phyloP scores from a whole-genome alignment of 2,113 vertebrate genomes.

The Entelurus aequoreus region DNA sequence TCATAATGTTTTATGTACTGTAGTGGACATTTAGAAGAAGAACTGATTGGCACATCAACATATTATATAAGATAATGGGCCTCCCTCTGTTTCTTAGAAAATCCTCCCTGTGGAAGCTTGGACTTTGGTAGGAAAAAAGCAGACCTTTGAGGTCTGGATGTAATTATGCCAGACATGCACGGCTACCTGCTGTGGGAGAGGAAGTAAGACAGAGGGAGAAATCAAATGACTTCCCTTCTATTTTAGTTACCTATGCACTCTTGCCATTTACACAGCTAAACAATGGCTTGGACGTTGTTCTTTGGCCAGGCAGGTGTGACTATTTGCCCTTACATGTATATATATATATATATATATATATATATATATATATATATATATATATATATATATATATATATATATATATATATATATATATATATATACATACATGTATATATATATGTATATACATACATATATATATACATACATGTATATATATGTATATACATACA shows the following conservation, averaged over 20 bases:
- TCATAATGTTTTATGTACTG: too few species aligned
- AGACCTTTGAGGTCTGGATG: constrained; percentile 41
- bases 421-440: not conserved
- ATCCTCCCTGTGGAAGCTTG: constrained; percentile 8
- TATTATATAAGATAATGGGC: not conserved
- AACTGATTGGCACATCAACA: too few species aligned
- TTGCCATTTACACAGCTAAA: constrained; percentile 15
- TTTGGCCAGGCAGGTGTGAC: not conserved
- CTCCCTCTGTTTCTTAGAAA: constrained; percentile 10
- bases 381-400: too few species aligned
- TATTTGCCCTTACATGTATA: not conserved
- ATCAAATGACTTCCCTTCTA: constrained; percentile 48
- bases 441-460: not conserved
- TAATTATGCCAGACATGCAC: constrained; percentile 52
- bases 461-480: too few species aligned
- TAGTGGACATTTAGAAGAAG: too few species aligned
- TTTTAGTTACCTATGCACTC: constrained; percentile 11
- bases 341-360: too few species aligned
- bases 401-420: too few species aligned
- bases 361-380: too few species aligned
- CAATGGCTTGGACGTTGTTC: not conserved
- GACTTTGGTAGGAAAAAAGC: constrained; percentile 32
- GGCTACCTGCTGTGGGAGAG: constrained; percentile 61
- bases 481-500: too few species aligned
- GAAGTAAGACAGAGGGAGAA: constrained; percentile 48